Percentiles rank a stretch among this genome's conserved stretches.
Conservation (phyloP, 1,140 invertebrate genomes). For the Eueides isabella region DNA sequence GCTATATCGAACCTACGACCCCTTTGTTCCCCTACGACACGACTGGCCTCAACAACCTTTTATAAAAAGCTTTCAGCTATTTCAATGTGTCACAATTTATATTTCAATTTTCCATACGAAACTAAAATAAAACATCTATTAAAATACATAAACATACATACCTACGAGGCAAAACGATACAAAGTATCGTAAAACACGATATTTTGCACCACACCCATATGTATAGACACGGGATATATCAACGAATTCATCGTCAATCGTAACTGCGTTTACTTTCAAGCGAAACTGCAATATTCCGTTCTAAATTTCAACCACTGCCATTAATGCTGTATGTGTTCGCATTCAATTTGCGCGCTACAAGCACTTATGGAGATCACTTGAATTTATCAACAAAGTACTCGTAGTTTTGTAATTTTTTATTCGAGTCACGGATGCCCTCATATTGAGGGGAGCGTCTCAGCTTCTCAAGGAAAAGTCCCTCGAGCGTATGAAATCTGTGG, state of each 20-base stretch:
- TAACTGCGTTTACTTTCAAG: slow-evolving; percentile 20
- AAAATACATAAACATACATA: not conserved
- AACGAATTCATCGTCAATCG: slow-evolving; percentile 20
- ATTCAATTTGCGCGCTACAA: slow-evolving; percentile 40
- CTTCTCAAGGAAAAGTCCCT: slow-evolving; percentile 40
- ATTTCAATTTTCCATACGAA: not conserved
- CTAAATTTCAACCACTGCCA: slow-evolving; percentile 28
- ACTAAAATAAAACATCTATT: not conserved
- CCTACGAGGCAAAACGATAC: not conserved
- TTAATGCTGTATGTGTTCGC: slow-evolving; percentile 20
- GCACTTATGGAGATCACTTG: slow-evolving; percentile 38
- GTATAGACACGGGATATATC: not conserved
- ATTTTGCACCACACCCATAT: not conserved
- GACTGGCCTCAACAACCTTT: not conserved
- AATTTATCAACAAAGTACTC: slow-evolving; percentile 35
- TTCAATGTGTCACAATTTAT: not conserved
- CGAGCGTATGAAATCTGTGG: slow-evolving; percentile 62
- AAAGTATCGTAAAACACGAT: not conserved
- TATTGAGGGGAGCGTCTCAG: slow-evolving; percentile 58
- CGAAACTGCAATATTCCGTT: slow-evolving; percentile 21
- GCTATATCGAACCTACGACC: too few relatives aligned
- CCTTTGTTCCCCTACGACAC: too few relatives aligned
- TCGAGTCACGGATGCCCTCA: slow-evolving; percentile 37
- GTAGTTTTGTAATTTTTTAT: slow-evolving; percentile 41
- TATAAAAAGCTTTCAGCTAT: not conserved